These are phyloP conservation scores for Rhodinocichla rosea DNA, from an alignment of 2,113 vertebrate genomes.

Conservation along the genomic window DNA sequence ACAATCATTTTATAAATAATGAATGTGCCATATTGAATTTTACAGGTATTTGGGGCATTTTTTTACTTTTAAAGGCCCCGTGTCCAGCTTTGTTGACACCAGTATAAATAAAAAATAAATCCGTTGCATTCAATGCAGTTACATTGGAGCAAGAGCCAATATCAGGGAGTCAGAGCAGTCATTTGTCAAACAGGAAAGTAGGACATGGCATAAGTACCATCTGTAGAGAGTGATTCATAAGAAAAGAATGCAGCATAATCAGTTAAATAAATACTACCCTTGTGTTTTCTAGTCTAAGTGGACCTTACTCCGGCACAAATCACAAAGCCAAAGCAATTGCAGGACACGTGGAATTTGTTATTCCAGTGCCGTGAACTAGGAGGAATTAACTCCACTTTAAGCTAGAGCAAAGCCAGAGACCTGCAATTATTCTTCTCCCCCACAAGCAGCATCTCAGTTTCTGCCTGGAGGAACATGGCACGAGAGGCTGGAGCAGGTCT, in stretches of 20 bases:
- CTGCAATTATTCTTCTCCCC: not conserved
- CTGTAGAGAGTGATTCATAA: conserved; percentile 59
- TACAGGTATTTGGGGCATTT: conserved; percentile 19
- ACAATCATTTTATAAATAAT: conserved; percentile 58
- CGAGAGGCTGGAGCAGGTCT: not conserved
- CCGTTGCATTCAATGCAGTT: not conserved
- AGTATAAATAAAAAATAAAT: conserved; percentile 34
- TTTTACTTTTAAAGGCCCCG: conserved; percentile 11
- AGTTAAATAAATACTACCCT: conserved; percentile 64
- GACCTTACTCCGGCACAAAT: conserved; percentile 32
- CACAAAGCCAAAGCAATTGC: conserved; percentile 24
- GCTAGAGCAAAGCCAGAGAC: not conserved
- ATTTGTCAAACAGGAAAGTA: conserved; percentile 27
- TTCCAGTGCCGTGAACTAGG: not conserved
- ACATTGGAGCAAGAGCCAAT: not conserved
- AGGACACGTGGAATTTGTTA: not conserved
- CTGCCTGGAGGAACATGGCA: not conserved
- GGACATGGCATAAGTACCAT: conserved; percentile 57
- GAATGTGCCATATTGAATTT: conserved; percentile 15
- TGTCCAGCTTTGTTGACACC: not conserved
- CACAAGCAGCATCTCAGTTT: not conserved
- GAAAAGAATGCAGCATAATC: conserved; percentile 56
- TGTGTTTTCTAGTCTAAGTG: conserved; percentile 45
- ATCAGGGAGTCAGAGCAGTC: conserved; percentile 7
- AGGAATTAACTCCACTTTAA: not conserved